A percentile compares a stretch with the other conserved stretches of the same genome.
phyloP scores from a whole-genome alignment of 2,888 invertebrate genomes.

The Aporophyla lueneburgensis region DNA sequence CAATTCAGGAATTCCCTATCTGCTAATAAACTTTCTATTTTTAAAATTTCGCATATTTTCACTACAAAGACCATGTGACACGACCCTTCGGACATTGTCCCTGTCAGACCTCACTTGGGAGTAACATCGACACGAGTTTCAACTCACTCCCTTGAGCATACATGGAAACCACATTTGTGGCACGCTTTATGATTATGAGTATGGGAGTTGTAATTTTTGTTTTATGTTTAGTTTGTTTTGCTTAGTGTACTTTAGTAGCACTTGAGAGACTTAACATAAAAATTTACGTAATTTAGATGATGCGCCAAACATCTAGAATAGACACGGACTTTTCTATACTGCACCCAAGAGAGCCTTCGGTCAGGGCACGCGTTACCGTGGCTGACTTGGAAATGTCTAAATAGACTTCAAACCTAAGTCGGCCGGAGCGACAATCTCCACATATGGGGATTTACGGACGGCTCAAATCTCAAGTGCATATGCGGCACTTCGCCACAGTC shows the following conservation, averaged over 20 bases:
- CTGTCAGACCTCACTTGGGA: conserved; percentile 66
- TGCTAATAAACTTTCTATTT: conserved; percentile 52
- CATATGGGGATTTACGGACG: too few species aligned
- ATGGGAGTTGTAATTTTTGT: conserved; percentile 29
- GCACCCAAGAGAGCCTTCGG: neutral
- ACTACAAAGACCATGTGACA: conserved; percentile 25
- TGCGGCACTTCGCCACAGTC: too few species aligned
- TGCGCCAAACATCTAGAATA: neutral
- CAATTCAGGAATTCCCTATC: conserved; percentile 11
- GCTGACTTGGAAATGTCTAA: too few species aligned
- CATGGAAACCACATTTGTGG: conserved; percentile 83
- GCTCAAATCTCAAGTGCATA: too few species aligned
- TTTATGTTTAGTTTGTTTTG: conserved; percentile 6
- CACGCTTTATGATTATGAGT: conserved; percentile 50
- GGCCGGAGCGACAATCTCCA: too few species aligned
- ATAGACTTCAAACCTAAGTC: too few species aligned
- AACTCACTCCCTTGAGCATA: conserved; percentile 78
- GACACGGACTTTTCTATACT: neutral
- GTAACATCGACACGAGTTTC: conserved; percentile 62
- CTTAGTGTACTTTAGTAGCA: neutral
- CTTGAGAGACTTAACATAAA: neutral
- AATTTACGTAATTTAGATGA: neutral
- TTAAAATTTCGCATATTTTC: conserved; percentile 55
- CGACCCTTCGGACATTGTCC: conserved; percentile 55
- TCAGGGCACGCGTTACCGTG: too few species aligned